Percentiles rank a stretch among this genome's conserved stretches.
Conservation (phyloP, 2,888 invertebrate species). For the Heliothis peltigera region DNA sequence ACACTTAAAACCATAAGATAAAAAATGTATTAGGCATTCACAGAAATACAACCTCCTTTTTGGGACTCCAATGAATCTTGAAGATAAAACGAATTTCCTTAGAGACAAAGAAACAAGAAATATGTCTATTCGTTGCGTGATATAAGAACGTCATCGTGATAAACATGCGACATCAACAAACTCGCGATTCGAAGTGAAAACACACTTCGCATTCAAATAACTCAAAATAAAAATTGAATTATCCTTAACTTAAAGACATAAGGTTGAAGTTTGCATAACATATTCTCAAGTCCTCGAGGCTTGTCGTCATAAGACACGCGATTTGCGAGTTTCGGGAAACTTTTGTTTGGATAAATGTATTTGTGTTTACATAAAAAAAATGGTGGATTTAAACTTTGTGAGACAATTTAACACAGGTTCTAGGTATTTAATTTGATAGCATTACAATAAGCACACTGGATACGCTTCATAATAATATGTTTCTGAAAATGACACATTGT, state of each 20-base stretch:
- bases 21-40: too few relatives aligned
- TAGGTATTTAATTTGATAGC: constrained; percentile 7
- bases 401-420: constrained; percentile 1
- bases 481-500: not conserved
- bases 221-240: constrained; percentile 43
- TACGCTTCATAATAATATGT: too few relatives aligned
- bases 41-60: not conserved
- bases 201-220: constrained; percentile 36
- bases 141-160: constrained; percentile 16
- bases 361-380: constrained; percentile 57
- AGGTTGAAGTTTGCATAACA: constrained; percentile 28
- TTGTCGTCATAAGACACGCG: constrained; percentile 66
- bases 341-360: constrained; percentile 54
- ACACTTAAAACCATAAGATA: too few relatives aligned
- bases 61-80: not conserved
- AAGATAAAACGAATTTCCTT: not conserved
- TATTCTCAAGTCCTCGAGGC: constrained; percentile 17
- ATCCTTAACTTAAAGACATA: constrained; percentile 25
- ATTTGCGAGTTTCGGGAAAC: constrained; percentile 65
- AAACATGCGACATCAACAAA: constrained; percentile 40
- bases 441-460: too few relatives aligned
- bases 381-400: constrained; percentile 10
- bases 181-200: constrained; percentile 28
- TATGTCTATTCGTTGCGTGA: constrained; percentile 31
- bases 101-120: not conserved